Conservation (phyloP, 2,888 invertebrate genomes). For the Stenodera caucasica region DNA sequence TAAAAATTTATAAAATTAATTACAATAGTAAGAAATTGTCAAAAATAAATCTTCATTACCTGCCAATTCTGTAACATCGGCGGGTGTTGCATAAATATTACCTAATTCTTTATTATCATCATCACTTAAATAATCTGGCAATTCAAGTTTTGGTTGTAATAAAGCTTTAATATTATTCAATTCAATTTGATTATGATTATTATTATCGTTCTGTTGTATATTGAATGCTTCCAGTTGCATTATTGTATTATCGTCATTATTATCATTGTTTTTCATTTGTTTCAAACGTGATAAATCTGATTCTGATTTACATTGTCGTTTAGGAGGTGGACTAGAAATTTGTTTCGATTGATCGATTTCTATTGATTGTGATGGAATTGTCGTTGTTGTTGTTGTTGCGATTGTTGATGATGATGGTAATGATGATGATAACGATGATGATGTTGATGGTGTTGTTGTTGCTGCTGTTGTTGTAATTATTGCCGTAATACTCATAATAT, state of each 20-base stretch:
- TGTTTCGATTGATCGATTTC: conserved; percentile 25
- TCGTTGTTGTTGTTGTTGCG: not conserved
- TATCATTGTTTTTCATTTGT: conserved; percentile 36
- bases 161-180: conserved; percentile 32
- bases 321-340: conserved; percentile 44
- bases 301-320: conserved; percentile 48
- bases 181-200: conserved; percentile 45
- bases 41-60: no score
- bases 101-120: conserved; percentile 58
- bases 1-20: not conserved
- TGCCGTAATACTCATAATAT: conserved; percentile 34
- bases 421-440: not conserved
- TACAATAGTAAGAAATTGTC: conserved; percentile 7
- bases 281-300: conserved; percentile 40
- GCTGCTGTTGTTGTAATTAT: not conserved
- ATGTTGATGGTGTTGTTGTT: not conserved
- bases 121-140: conserved; percentile 72
- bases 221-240: conserved; percentile 37
- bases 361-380: not conserved
- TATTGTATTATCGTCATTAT: conserved; percentile 42
- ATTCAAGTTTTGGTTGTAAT: conserved; percentile 70
- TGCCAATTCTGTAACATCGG: conserved; percentile 44
- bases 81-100: conserved; percentile 42
- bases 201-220: conserved; percentile 50
- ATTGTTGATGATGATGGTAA: not conserved